Evolutionary conservation across 2,888 invertebrate genomes (phyloP), one percentile per base, ranked within the genome.

Genomic region (Metalampra italica): DNA sequence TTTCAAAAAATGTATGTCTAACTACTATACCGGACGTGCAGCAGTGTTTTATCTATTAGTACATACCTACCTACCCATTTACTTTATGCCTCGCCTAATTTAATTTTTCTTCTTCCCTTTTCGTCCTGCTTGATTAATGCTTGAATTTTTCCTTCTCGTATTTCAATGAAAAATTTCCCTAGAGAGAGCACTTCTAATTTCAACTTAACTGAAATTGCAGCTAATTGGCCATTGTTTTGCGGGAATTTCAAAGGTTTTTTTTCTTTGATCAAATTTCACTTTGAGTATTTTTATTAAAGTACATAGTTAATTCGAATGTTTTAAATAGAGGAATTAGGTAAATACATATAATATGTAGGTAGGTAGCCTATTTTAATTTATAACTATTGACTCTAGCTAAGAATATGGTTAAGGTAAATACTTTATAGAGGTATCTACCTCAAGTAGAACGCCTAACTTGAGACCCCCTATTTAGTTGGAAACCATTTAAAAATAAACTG

Each of bases 131-230:
- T 83, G 81, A 82, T 82, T 80, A 82, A 84, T 79, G 75, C 68
- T 60, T 58, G 64, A 69, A 66, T 73, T 79, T 72, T 70, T 65
- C 65, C 64, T 57, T 68, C 62, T 78, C 70, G 71, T 75, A 75
- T 82, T 82, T 75, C 78, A 78, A 78, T 82, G 82, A 83, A 81
- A 82, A 84, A 82, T 82, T 82, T 83, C 85, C 85, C 85, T 53
- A 46, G 82, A 66, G 85, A 65, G 71, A 56, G 59, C 51, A 57
- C 62, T 71, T 62, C 68, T 74, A 73, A 77, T 78, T 78, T 73
- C 64, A 64, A 68, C 62, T 57, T 60, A 63, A 68, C 66, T 63
- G 64, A 67, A 71, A 73, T 71, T 68, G 66, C 68, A 62, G 57
- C 64, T 73, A 78, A 75, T 71, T 75, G 69, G 71, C 55, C 62